phyloP scores from a whole-genome alignment of 2,113 vertebrate genomes.

The Paedocypris sp. region DNA sequence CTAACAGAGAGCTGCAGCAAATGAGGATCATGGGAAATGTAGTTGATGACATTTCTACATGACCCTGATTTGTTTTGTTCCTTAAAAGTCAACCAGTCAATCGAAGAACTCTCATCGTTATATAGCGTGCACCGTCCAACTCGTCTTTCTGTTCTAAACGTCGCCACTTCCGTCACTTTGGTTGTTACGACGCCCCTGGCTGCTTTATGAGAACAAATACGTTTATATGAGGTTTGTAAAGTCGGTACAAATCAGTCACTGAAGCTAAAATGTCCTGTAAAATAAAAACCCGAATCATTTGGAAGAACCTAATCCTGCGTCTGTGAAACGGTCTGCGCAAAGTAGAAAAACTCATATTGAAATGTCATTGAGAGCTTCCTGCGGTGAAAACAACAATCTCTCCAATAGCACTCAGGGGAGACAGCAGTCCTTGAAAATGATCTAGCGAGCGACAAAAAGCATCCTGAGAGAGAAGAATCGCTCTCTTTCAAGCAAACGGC shows the following conservation, averaged over 20 bases:
- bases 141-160: conserved; percentile 6
- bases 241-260: background rate
- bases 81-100: too few relatives aligned
- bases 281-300: background rate
- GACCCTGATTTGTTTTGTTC: too few relatives aligned
- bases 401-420: conserved; percentile 22
- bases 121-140: too few relatives aligned
- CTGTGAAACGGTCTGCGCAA: background rate
- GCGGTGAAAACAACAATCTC: conserved; percentile 41
- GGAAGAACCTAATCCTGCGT: background rate
- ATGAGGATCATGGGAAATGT: too few relatives aligned
- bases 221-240: conserved; percentile 20
- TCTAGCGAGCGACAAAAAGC: background rate
- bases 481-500: background rate
- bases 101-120: too few relatives aligned
- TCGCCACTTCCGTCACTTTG: conserved; percentile 14
- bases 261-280: background rate
- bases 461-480: background rate
- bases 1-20: too few relatives aligned
- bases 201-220: conserved; percentile 17
- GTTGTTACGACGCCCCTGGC: conserved; percentile 2
- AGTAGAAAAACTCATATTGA: background rate
- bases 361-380: conserved; percentile 1
- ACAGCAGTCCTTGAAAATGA: conserved; percentile 12
- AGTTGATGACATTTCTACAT: too few relatives aligned